Base-by-base conservation (phyloP, 53 echinoderm and acorn worm genomes). In the Stichopus horrens region DNA sequence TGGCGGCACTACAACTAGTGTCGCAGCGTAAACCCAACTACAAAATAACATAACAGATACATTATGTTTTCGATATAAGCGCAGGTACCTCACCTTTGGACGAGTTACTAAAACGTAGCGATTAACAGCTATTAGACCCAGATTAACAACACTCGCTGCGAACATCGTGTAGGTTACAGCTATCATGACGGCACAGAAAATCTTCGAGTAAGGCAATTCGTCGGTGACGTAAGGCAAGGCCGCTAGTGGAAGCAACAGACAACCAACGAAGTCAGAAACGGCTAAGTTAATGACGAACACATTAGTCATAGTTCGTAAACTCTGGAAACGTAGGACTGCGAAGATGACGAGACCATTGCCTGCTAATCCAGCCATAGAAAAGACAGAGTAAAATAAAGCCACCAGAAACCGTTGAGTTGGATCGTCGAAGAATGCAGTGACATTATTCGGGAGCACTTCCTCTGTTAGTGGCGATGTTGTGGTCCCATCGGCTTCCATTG, bases 241-340 rank as follows among this genome's bases (percentile, higher is more conserved):
- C 19, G 21, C 56, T 56, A 81, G 19, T 53, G 81, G 81, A 56
- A 81, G 57, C 21, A 53, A 16, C 55, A 57, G 53, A 22, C 81
- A 81, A 21, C 57, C 58, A 4, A 81, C 18, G 23, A 81, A 81
- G 57, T 81, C 81, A 56, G 81, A 57, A 19, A 81, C 14, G 16
- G 81, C 81, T n/a, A 81, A 81, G 58, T 81, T 81, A 6, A 58
- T 57, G 10, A 81, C 81, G 20, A 81, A 81, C 4, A 53, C 57
- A 81, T 81, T 81, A 10, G 81, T 81, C 20, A 22, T 21, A 9
- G 81, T 81, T 81, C 57, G 81, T 58, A 81, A 11, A 56, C 57
- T 81, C 21, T 9, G 19, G 8, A 57, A 81, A n/a, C 21, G 10
- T 10, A 56, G 21, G n/a, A 81, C 21, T 21, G 81, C 52, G 56